These are phyloP conservation scores for Leucoma salicis DNA, from an alignment of 2,888 invertebrate species.

Conservation along the genomic window DNA sequence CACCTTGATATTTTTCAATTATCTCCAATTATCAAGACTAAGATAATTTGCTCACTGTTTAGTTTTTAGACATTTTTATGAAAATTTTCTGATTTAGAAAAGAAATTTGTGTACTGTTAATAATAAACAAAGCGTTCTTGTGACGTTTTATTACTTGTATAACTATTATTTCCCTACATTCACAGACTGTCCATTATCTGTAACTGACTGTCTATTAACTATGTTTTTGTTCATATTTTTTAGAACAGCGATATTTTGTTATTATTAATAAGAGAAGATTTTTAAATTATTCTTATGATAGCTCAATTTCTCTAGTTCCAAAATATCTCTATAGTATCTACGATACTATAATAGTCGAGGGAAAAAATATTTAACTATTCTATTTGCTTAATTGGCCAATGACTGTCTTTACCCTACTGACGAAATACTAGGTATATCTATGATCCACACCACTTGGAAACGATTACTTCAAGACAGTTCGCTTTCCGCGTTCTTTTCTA, in stretches of 20 bases:
- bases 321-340: background rate
- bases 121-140: background rate
- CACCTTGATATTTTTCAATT: too few relatives aligned
- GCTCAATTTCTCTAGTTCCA: background rate
- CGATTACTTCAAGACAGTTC: too few relatives aligned
- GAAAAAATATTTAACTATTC: background rate
- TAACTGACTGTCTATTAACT: too few relatives aligned
- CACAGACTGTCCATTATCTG: background rate
- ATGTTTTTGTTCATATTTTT: too few relatives aligned
- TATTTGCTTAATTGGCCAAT: background rate
- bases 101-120: background rate
- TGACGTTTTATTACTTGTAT: background rate
- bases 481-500: too few relatives aligned
- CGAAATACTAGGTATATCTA: too few relatives aligned
- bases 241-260: background rate
- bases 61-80: background rate
- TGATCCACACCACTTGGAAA: too few relatives aligned
- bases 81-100: background rate
- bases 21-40: background rate
- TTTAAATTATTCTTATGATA: background rate
- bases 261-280: background rate
- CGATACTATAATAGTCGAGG: background rate
- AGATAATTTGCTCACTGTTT: background rate
- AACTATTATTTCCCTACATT: background rate
- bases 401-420: background rate